Conservation (phyloP, 2,888 invertebrate species). For the Sinohyriopsis cumingii region DNA sequence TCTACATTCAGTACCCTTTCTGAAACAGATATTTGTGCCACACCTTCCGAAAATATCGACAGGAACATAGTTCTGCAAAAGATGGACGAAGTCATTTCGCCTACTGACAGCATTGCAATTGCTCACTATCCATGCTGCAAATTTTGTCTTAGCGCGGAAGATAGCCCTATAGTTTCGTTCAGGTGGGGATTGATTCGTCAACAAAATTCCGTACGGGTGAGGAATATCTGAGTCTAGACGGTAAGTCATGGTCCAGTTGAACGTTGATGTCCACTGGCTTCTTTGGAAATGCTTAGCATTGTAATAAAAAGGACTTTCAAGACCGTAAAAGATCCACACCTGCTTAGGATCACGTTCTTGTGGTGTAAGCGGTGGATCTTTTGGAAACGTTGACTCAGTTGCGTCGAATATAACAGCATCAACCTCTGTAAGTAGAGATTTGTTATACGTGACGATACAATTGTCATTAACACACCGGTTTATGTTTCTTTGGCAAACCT, state of each 20-base stretch:
- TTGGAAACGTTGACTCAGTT: too few species aligned
- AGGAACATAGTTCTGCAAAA: conserved; percentile 29
- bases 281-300: not conserved
- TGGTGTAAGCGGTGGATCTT: not conserved
- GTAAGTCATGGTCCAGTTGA: conserved; percentile 22
- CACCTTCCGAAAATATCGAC: conserved; percentile 44
- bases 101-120: conserved; percentile 34
- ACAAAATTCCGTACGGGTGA: not conserved
- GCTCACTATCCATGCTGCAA: conserved; percentile 46
- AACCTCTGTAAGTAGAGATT: too few species aligned
- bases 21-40: conserved; percentile 3
- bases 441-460: too few species aligned
- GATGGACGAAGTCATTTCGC: conserved; percentile 33
- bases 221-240: conserved; percentile 11
- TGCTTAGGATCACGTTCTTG: not conserved
- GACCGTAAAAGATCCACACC: conserved; percentile 4
- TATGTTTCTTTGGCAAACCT: too few species aligned
- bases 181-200: not conserved
- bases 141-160: conserved; percentile 22
- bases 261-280: conserved; percentile 1
- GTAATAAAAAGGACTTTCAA: conserved; percentile 3
- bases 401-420: too few species aligned
- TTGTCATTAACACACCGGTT: too few species aligned
- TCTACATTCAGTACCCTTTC: not conserved
- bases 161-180: conserved; percentile 9